phyloP scores from a whole-genome alignment of 2,888 invertebrate genomes.

The Ptychoptera contaminata region DNA sequence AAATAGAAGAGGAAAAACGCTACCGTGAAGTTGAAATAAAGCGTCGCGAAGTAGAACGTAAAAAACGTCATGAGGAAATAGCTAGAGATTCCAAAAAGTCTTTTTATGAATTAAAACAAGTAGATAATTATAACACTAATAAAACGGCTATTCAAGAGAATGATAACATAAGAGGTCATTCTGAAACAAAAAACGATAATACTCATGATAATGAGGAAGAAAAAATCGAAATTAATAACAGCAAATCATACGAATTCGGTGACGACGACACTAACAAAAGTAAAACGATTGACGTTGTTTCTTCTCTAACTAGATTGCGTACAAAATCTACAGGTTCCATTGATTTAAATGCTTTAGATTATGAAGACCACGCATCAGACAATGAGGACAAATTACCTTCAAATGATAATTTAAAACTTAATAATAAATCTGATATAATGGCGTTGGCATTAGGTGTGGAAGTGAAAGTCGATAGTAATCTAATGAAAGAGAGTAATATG shows the following conservation, averaged over 20 bases:
- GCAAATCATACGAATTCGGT: constrained; percentile 7
- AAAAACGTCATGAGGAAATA: constrained; percentile 37
- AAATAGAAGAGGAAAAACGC: constrained; percentile 49
- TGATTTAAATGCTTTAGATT: constrained; percentile 59
- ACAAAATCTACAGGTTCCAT: constrained; percentile 22
- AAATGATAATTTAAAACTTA: constrained; percentile 1
- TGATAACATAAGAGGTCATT: neutral
- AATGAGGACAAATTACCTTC: constrained; percentile 23
- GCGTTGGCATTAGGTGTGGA: constrained; percentile 41
- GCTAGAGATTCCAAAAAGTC: constrained; percentile 30
- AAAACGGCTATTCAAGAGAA: constrained; percentile 5
- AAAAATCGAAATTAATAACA: constrained; percentile 34
- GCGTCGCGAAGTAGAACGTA: constrained; percentile 36
- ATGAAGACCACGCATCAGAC: constrained; percentile 45
- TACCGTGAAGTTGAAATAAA: constrained; percentile 41
- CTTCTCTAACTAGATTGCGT: neutral
- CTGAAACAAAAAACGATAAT: constrained; percentile 8
- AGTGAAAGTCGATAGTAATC: constrained; percentile 20
- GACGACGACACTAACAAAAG: constrained; percentile 10
- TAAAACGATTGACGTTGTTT: neutral
- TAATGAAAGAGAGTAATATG: too few relatives aligned
- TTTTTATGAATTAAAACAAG: constrained; percentile 31
- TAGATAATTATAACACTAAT: constrained; percentile 23
- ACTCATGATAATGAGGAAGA: constrained; percentile 26
- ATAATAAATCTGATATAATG: constrained; percentile 32